Conservation (phyloP, 2,797 vertebrate species). For the Pempheris klunzingeri region DNA sequence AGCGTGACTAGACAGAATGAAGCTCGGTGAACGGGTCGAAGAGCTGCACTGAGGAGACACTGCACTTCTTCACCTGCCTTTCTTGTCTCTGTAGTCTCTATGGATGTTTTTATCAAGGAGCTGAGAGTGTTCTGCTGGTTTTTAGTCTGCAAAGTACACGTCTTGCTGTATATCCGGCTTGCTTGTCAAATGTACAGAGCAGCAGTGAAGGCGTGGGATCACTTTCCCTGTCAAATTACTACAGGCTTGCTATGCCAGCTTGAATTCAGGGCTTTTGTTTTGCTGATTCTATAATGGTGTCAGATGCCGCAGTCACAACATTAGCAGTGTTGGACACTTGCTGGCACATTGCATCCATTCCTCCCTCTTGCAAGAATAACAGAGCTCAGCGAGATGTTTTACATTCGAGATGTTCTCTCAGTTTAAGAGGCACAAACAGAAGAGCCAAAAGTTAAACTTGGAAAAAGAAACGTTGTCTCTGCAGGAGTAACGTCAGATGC, state of each 20-base stretch:
- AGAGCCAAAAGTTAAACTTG: background rate
- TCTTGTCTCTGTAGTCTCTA: background rate
- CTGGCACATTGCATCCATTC: background rate
- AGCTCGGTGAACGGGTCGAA: conserved; percentile 4
- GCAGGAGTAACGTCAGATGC: conserved; percentile 19
- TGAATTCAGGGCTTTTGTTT: conserved; percentile 16
- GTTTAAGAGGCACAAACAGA: background rate
- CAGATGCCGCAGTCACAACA: background rate
- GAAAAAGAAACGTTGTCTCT: background rate
- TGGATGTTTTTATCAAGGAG: conserved; percentile 14
- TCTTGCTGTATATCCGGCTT: background rate
- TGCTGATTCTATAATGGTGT: background rate
- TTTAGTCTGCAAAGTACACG: conserved; percentile 4
- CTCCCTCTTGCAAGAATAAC: conserved; percentile 8
- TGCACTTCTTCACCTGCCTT: background rate
- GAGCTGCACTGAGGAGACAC: background rate
- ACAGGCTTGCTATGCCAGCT: background rate
- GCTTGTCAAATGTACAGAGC: background rate
- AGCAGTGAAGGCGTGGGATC: background rate
- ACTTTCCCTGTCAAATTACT: background rate
- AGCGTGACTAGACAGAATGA: conserved; percentile 11
- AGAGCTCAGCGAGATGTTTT: background rate
- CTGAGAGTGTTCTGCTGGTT: conserved; percentile 6
- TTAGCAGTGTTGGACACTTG: background rate
- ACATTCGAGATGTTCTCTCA: background rate